Conservation (phyloP, 2,888 invertebrate genomes). For the Mechanitis messenoides region DNA sequence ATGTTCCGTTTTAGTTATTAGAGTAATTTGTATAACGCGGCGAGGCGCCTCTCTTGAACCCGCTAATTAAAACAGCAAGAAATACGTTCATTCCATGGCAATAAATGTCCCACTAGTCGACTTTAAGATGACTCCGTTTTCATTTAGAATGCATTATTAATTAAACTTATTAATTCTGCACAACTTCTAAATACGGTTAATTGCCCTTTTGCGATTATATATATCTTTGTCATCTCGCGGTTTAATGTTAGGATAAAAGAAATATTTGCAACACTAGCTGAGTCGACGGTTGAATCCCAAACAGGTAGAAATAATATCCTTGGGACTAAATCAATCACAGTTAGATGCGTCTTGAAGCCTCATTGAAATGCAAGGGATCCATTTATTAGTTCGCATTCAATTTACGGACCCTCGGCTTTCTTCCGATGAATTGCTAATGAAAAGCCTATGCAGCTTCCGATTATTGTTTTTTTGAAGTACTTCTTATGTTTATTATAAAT, state of each 20-base stretch:
- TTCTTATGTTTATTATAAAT: too few relatives aligned
- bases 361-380: constrained; percentile 47
- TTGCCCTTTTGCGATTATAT: neutral
- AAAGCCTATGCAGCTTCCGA: constrained; percentile 24
- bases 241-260: constrained; percentile 36
- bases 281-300: constrained; percentile 53
- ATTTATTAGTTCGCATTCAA: constrained; percentile 64
- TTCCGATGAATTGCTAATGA: constrained; percentile 40
- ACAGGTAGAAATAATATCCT: constrained; percentile 56
- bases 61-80: constrained; percentile 50
- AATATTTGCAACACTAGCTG: constrained; percentile 49
- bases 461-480: constrained; percentile 8
- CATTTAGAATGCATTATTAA: constrained; percentile 22
- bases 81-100: constrained; percentile 50
- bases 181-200: neutral
- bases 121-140: constrained; percentile 24
- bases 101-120: constrained; percentile 43
- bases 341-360: constrained; percentile 43
- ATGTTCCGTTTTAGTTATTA: constrained; percentile 29
- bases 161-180: constrained; percentile 32
- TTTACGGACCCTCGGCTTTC: constrained; percentile 47
- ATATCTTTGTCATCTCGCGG: too few relatives aligned
- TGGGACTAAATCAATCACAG: constrained; percentile 60
- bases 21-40: constrained; percentile 29
- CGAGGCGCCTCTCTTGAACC: constrained; percentile 32